These are phyloP conservation scores for Nothoprocta pentlandii DNA, from an alignment of 2,113 vertebrate species.

Conservation along the genomic window DNA sequence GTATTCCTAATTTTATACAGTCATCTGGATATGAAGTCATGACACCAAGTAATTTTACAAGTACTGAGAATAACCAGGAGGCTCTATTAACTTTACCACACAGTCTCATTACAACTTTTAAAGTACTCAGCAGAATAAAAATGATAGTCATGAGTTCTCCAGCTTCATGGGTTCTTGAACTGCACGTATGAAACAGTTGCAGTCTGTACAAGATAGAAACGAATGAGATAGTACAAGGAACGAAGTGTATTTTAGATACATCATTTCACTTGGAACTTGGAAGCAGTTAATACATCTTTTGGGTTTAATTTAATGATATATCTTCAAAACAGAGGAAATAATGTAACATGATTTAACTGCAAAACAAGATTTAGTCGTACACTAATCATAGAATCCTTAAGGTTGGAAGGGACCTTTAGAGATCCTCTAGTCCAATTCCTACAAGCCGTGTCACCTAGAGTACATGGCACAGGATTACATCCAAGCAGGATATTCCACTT, in stretches of 20 bases:
- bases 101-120: slow-evolving; percentile 48
- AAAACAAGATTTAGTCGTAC: background rate
- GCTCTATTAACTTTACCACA: slow-evolving; percentile 38
- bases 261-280: background rate
- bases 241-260: background rate
- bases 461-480: too few species aligned
- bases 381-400: too few species aligned
- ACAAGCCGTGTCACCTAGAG: too few species aligned
- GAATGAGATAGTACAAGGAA: background rate
- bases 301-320: background rate
- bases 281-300: background rate
- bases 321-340: background rate
- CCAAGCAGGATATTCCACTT: too few species aligned
- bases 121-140: slow-evolving; percentile 48
- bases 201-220: background rate
- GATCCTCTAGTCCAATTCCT: too few species aligned
- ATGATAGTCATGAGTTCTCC: background rate
- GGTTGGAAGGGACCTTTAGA: too few species aligned
- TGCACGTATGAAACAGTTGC: background rate
- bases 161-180: background rate
- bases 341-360: background rate
- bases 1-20: slow-evolving; percentile 26
- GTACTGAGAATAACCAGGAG: slow-evolving; percentile 53
- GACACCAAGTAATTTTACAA: slow-evolving; percentile 32
- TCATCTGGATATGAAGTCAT: slow-evolving; percentile 47